Evolutionary conservation across 37 sponge, comb jelly and placozoan species (phyloP).

Genomic region (Halisarca cf. caerulea): DNA sequence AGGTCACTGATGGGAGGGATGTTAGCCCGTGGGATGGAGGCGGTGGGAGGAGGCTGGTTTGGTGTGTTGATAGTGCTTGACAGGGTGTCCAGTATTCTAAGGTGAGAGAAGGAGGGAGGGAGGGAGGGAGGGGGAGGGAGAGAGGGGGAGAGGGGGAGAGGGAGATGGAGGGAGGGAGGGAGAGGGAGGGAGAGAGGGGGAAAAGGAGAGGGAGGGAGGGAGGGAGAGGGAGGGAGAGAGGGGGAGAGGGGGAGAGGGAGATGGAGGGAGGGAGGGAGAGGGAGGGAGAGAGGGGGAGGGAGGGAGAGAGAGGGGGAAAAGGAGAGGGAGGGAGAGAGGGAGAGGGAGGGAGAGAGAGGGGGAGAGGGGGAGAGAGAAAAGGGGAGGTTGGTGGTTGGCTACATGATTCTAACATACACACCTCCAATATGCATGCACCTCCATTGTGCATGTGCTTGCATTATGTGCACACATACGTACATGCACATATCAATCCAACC

Average conservation of each 20-base stretch:
- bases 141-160: not conserved
- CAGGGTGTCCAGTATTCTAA: too few species aligned
- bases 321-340: slow-evolving; percentile 24
- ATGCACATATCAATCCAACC: too few species aligned
- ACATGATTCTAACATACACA: too few species aligned
- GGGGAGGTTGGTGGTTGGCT: slow-evolving; percentile 47
- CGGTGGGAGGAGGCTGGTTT: too few species aligned
- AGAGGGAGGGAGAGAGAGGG: slow-evolving; percentile 32
- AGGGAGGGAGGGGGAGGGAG: not conserved
- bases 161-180: slow-evolving; percentile 26
- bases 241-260: slow-evolving; percentile 10
- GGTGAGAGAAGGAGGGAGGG: too few species aligned
- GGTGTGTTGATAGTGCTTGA: too few species aligned
- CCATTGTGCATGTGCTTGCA: too few species aligned
- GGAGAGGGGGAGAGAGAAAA: slow-evolving; percentile 27
- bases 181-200: slow-evolving; percentile 19
- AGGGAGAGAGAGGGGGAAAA: slow-evolving; percentile 51
- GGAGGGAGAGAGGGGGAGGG: slow-evolving; percentile 24
- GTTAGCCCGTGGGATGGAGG: too few species aligned
- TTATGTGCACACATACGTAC: too few species aligned
- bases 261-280: not conserved
- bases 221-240: slow-evolving; percentile 18
- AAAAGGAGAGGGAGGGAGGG: not conserved
- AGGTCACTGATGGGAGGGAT: too few species aligned
- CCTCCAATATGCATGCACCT: too few species aligned